Conservation (phyloP, 2,113 vertebrate genomes). For the Varanus komodoensis region DNA sequence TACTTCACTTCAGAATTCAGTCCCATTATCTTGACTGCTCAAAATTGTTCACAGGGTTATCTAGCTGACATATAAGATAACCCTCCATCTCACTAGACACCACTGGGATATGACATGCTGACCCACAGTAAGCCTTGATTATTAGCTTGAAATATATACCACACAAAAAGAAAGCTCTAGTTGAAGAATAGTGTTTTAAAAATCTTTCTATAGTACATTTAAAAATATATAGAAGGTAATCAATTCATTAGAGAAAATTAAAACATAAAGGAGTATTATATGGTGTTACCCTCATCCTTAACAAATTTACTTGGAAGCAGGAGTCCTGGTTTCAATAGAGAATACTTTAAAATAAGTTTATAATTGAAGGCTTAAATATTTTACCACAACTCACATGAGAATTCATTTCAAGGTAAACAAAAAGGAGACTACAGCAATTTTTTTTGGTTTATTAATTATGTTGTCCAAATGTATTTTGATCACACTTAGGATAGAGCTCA, state of each 20-base stretch:
- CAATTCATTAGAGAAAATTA: constrained; percentile 17
- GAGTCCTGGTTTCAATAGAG: not conserved
- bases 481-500: not conserved
- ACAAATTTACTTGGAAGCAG: not conserved
- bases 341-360: not conserved
- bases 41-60: constrained; percentile 76
- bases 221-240: constrained; percentile 49
- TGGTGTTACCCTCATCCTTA: not conserved
- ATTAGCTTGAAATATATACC: constrained; percentile 78
- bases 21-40: constrained; percentile 75
- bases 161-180: constrained; percentile 54
- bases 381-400: constrained; percentile 30
- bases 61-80: constrained; percentile 78
- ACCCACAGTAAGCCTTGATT: constrained; percentile 76
- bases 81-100: constrained; percentile 76
- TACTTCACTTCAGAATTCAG: constrained; percentile 76
- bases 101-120: constrained; percentile 80
- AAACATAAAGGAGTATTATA: not conserved
- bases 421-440: not conserved
- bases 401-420: not conserved
- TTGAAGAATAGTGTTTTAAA: constrained; percentile 67
- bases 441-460: not conserved
- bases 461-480: constrained; percentile 18
- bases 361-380: not conserved
- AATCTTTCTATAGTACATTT: constrained; percentile 53